Evolutionary conservation across 2,888 invertebrate genomes (phyloP).

Genomic region (Urechis unicinctus): DNA sequence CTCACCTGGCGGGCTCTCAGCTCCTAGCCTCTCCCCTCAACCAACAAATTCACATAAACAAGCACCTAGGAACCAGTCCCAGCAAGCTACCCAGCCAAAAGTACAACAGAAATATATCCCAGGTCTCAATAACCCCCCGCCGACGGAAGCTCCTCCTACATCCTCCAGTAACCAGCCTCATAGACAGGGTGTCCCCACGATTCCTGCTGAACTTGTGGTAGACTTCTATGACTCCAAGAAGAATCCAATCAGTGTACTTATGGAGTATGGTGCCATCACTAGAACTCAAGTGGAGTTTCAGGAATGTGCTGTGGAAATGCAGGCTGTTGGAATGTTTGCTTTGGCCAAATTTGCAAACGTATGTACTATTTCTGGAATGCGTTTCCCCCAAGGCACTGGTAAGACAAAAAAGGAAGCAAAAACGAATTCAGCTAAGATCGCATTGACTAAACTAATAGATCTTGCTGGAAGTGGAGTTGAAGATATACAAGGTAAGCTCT

Average conservation of each 20-base stretch:
- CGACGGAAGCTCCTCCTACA: neutral
- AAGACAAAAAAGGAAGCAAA: slow-evolving; percentile 47
- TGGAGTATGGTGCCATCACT: slow-evolving; percentile 31
- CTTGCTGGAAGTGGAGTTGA: neutral
- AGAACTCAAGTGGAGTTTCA: slow-evolving; percentile 22
- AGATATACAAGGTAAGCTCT: neutral
- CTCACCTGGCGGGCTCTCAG: no score
- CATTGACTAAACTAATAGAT: slow-evolving; percentile 21
- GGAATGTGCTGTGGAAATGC: slow-evolving; percentile 26
- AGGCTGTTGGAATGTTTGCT: neutral
- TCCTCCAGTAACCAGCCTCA: slow-evolving; percentile 1
- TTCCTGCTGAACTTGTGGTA: slow-evolving; percentile 30
- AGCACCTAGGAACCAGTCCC: no score
- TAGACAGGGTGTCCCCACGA: slow-evolving; percentile 6
- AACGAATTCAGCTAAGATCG: slow-evolving; percentile 33
- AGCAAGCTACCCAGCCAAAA: no score
- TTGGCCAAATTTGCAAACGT: slow-evolving; percentile 31
- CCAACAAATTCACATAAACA: no score
- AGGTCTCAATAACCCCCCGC: slow-evolving; percentile 7
- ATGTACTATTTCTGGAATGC: slow-evolving; percentile 29
- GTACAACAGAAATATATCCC: slow-evolving; percentile 14
- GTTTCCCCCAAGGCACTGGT: slow-evolving; percentile 27
- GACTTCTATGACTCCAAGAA: slow-evolving; percentile 30
- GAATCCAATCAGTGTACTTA: slow-evolving; percentile 36
- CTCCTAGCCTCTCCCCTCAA: no score